Conservation (phyloP, 2,113 vertebrate genomes). For the Nicator chloris region DNA sequence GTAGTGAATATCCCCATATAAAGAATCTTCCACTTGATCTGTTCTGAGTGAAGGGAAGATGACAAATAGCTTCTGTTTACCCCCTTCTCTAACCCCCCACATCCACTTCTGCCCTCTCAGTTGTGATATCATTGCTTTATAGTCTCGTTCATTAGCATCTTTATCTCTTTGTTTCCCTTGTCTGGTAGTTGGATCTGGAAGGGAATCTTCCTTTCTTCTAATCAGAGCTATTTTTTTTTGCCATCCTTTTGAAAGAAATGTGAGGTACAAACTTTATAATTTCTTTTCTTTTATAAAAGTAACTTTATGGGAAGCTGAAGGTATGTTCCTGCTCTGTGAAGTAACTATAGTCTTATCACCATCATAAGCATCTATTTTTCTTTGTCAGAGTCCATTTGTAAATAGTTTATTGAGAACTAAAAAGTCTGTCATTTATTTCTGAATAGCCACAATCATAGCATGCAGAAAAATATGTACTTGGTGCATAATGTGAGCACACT, state of each 20-base stretch:
- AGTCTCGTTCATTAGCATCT: neutral
- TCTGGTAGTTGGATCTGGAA: neutral
- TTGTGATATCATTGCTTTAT: neutral
- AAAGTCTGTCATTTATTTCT: neutral
- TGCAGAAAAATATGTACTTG: neutral
- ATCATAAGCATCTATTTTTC: neutral
- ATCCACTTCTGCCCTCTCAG: accelerated
- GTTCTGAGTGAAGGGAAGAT: neutral
- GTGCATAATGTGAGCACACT: neutral
- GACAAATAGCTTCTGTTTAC: neutral
- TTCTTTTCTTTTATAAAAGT: neutral
- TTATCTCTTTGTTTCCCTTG: neutral
- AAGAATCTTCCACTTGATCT: neutral
- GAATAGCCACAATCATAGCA: neutral
- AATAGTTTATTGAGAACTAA: neutral
- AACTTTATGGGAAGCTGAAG: neutral
- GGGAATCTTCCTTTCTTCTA: neutral
- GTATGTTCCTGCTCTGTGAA: neutral
- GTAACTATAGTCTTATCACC: neutral
- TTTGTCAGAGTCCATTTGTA: neutral
- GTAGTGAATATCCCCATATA: neutral
- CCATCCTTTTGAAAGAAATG: neutral
- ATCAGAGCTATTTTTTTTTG: neutral
- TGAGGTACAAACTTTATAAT: neutral
- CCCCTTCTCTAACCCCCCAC: neutral